A percentile compares a stretch with the other conserved stretches of the same genome.
phyloP scores from a whole-genome alignment of 2,113 vertebrate genomes.

The Heliornis fulica region DNA sequence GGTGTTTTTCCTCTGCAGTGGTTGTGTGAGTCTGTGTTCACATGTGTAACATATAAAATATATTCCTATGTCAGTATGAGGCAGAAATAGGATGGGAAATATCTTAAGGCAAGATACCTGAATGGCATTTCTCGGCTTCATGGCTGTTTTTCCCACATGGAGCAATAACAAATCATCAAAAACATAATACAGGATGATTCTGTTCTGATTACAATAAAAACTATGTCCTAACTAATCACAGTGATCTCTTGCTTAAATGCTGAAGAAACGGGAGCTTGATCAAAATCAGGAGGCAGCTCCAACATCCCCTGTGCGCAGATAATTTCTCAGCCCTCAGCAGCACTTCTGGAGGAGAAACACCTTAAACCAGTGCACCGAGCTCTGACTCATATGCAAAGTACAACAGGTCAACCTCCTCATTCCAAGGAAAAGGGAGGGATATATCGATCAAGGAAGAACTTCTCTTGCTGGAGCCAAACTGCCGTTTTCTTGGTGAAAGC shows the following conservation, averaged over 20 bases:
- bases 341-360: not conserved
- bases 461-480: rapidly evolving
- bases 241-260: not conserved
- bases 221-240: not conserved
- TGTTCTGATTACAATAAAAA: not conserved
- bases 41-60: too few relatives aligned
- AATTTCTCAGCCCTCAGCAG: not conserved
- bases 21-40: not conserved
- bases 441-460: not conserved
- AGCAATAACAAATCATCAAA: not conserved
- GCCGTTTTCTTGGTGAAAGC: not conserved
- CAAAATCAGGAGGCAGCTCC: not conserved
- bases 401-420: not conserved
- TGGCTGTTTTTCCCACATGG: not conserved
- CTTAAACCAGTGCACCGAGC: not conserved
- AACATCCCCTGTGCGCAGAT: rapidly evolving
- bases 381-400: not conserved
- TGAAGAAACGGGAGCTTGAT: not conserved
- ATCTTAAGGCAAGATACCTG: not conserved
- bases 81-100: too few relatives aligned
- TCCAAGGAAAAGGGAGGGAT: not conserved
- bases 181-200: rapidly evolving
- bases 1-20: not conserved
- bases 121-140: not conserved
- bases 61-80: too few relatives aligned